phyloP scores from a whole-genome alignment of 1,140 invertebrate genomes.

The Drosophila obscura region DNA sequence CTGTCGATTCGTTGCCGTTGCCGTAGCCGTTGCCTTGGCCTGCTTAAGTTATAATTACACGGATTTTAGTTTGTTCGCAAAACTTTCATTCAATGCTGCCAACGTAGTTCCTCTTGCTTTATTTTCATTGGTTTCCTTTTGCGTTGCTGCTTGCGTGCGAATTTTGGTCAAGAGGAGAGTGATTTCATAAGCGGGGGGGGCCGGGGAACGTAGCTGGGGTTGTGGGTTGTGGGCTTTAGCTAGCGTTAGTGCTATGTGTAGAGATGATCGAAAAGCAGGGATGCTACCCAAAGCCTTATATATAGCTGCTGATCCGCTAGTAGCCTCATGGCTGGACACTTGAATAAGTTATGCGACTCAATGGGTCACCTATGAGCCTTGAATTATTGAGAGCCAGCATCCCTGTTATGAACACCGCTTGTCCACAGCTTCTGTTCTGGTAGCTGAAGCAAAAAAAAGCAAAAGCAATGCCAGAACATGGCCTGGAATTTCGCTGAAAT shows the following conservation, averaged over 20 bases:
- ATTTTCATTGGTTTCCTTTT: constrained; percentile 15
- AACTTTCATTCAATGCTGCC: constrained; percentile 44
- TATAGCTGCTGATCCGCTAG: too few relatives aligned
- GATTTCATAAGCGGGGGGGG: not conserved
- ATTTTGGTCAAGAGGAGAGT: not conserved
- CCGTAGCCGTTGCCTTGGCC: constrained; percentile 34
- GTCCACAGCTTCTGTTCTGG: constrained; percentile 51
- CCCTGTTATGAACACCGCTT: constrained; percentile 43
- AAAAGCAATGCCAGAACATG: too few relatives aligned
- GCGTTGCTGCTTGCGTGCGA: constrained; percentile 22
- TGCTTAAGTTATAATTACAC: constrained; percentile 63
- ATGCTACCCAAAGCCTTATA: too few relatives aligned
- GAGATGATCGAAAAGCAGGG: too few relatives aligned
- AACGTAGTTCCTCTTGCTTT: constrained; percentile 11
- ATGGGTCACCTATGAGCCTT: too few relatives aligned
- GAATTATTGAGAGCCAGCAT: constrained; percentile 17
- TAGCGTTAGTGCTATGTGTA: constrained; percentile 43
- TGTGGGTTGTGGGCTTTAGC: constrained; percentile 33
- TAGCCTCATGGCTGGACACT: too few relatives aligned
- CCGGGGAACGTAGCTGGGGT: constrained; percentile 1
- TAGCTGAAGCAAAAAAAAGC: constrained; percentile 11
- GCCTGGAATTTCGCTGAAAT: not conserved
- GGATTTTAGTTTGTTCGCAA: constrained; percentile 37
- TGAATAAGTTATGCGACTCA: too few relatives aligned
- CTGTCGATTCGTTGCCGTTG: constrained; percentile 21